A percentile compares a stretch with the other conserved stretches of the same genome.
These are phyloP conservation scores for Zaprionus ornatus DNA, from an alignment of 1,140 invertebrate genomes.

Conservation along the genomic window DNA sequence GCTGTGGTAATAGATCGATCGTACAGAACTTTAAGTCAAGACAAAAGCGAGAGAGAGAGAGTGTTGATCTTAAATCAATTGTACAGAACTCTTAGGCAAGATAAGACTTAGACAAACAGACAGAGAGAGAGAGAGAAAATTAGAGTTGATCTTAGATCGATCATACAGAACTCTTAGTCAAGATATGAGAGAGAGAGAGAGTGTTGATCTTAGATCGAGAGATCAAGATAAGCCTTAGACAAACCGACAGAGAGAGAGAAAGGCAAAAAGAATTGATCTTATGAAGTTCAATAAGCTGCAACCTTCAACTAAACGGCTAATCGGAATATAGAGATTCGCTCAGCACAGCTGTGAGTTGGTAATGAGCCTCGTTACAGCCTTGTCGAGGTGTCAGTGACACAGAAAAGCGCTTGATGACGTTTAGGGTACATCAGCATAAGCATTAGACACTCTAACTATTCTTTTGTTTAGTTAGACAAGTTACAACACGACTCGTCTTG, in stretches of 20 bases:
- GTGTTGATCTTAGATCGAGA: no score
- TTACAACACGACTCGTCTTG: conserved; percentile 1
- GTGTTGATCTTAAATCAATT: not conserved
- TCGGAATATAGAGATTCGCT: conserved; percentile 6
- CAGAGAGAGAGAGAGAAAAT: no score
- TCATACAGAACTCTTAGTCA: no score
- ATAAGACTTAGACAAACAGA: not conserved
- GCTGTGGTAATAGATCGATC: not conserved
- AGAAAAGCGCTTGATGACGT: not conserved
- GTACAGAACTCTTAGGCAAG: no score
- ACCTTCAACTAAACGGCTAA: not conserved
- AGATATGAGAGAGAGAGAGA: not conserved
- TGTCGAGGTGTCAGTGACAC: conserved; percentile 19
- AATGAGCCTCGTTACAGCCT: conserved; percentile 21
- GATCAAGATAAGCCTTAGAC: no score
- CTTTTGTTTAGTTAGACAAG: conserved; percentile 2
- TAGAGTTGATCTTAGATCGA: no score
- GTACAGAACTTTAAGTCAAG: no score
- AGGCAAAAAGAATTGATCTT: not conserved
- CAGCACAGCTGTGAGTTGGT: not conserved
- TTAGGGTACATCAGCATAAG: not conserved
- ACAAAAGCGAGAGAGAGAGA: no score
- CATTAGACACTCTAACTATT: not conserved
- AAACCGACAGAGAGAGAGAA: not conserved
- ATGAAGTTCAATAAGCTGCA: not conserved